A percentile compares a stretch with the other conserved stretches of the same genome.
phyloP scores from a whole-genome alignment of 2,888 invertebrate genomes.

The Chloromyia formosa region DNA sequence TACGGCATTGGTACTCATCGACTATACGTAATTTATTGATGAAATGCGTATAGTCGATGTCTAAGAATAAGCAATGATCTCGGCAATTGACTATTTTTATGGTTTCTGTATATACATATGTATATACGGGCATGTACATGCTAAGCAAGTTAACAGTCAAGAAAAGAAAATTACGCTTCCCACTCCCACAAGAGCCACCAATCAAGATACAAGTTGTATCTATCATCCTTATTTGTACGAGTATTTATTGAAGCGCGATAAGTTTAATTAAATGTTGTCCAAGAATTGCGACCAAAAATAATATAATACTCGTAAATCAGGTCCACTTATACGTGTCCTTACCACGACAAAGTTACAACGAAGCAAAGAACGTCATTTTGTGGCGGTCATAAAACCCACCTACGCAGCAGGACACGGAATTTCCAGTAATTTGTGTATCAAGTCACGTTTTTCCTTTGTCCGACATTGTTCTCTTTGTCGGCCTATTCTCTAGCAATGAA shows the following conservation, averaged over 20 bases:
- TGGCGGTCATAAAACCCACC: neutral
- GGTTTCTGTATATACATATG: neutral
- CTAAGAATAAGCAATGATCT: neutral
- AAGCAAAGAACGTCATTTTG: neutral
- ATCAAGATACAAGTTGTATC: neutral
- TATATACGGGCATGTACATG: no score
- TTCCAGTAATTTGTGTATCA: neutral
- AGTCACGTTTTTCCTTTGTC: neutral
- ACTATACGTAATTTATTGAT: no score
- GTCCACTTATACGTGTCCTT: neutral
- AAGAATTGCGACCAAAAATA: no score
- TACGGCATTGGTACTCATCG: no score
- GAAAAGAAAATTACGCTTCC: neutral
- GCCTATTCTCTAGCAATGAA: neutral
- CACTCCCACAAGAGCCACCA: neutral
- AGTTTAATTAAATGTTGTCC: neutral
- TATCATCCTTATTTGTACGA: neutral
- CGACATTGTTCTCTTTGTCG: neutral
- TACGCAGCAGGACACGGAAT: neutral
- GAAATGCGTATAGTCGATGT: no score
- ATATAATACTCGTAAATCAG: neutral
- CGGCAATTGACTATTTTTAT: neutral
- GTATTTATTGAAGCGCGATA: neutral
- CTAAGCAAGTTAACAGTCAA: neutral
- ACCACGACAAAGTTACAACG: neutral